Evolutionary conservation across 2,888 invertebrate species (phyloP).

Genomic region (Hoplodrina blanda): DNA sequence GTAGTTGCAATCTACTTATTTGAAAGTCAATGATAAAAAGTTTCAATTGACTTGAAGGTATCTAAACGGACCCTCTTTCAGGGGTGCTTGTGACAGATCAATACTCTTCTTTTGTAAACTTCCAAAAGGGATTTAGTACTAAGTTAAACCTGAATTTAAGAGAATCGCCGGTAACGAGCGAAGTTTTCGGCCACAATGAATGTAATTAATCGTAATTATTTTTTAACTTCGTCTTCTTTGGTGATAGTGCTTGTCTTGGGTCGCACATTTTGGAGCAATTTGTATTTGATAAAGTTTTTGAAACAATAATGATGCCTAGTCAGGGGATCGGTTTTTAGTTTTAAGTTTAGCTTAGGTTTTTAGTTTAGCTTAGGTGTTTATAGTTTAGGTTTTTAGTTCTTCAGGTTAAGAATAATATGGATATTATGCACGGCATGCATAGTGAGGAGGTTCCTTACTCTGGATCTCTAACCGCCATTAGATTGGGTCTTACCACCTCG

Average conservation of each 20-base stretch:
- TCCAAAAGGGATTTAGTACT: constrained; percentile 82
- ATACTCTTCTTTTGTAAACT: constrained; percentile 83
- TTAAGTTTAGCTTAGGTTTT: neutral
- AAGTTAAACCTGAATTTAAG: constrained; percentile 86
- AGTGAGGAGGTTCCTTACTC: too few relatives aligned
- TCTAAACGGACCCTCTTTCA: constrained; percentile 31
- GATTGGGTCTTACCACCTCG: too few relatives aligned
- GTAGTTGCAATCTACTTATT: constrained; percentile 55
- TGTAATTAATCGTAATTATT: constrained; percentile 85
- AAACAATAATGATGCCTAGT: constrained; percentile 14
- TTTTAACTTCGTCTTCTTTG: constrained; percentile 77
- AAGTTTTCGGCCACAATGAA: constrained; percentile 88
- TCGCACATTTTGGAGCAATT: constrained; percentile 32
- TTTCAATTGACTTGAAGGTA: constrained; percentile 51
- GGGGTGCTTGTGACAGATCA: constrained; percentile 82
- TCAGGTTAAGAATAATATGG: neutral
- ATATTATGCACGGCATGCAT: neutral
- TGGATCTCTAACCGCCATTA: too few relatives aligned
- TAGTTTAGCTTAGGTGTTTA: too few relatives aligned
- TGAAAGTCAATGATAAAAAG: constrained; percentile 60
- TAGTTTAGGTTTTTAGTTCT: too few relatives aligned
- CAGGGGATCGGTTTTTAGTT: neutral
- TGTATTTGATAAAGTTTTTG: constrained; percentile 34
- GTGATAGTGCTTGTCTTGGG: constrained; percentile 64
- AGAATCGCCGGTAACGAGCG: constrained; percentile 86